phyloP scores from a whole-genome alignment of 2,113 vertebrate genomes.

The Uria lomvia region DNA sequence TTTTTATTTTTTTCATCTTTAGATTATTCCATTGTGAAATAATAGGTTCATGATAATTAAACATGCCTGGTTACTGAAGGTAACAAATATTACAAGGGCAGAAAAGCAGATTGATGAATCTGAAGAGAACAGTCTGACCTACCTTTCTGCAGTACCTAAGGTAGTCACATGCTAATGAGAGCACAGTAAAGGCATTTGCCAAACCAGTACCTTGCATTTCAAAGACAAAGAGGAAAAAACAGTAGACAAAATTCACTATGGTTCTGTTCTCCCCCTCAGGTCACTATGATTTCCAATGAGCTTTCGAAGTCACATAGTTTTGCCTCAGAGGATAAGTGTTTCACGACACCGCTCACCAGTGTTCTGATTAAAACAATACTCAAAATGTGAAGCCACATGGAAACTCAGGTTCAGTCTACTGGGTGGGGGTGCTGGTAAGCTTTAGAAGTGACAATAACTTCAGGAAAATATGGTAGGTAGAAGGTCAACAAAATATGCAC shows the following conservation, averaged over 20 bases:
- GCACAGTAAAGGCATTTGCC: background rate
- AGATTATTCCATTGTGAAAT: background rate
- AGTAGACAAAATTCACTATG: background rate
- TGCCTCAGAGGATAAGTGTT: background rate
- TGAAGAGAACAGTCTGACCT: background rate
- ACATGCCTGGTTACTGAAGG: background rate
- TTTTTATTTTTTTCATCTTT: background rate
- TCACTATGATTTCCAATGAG: background rate
- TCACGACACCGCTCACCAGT: background rate
- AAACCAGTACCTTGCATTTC: background rate
- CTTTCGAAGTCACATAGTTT: background rate
- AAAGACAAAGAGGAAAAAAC: background rate
- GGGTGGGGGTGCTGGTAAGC: background rate
- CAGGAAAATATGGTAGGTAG: background rate
- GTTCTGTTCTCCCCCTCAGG: background rate
- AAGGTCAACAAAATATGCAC: background rate
- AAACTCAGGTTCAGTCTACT: background rate
- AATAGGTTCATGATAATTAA: background rate
- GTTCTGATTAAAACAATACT: background rate
- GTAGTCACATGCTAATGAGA: background rate
- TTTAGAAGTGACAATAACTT: background rate
- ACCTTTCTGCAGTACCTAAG: background rate
- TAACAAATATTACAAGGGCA: background rate
- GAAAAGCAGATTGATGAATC: background rate
- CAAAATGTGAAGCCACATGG: background rate